Base-by-base conservation (phyloP, 2,113 vertebrate species). In the Amblyornis subalaris region DNA sequence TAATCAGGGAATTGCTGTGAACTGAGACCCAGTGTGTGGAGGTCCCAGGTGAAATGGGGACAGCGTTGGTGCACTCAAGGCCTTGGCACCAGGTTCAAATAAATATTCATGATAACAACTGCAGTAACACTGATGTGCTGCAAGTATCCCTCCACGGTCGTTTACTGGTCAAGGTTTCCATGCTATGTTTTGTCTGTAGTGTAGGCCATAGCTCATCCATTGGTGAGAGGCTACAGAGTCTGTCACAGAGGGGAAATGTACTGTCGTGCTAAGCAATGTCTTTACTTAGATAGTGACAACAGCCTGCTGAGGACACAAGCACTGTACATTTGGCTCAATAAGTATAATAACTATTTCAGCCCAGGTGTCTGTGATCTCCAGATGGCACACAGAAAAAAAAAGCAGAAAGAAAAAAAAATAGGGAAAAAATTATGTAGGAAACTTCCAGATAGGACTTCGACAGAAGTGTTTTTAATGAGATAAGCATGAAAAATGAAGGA, bases 361-460 rank as follows among this genome's bases (percentile, higher is more conserved):
- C 25, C 57, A 67, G 38, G 26, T 88, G 23, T 33, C 29, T 60
- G 57, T 35, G 14, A 33, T 71, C 3, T 82, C 7, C 28, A n/a
- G 35, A 64, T 64, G 40, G 23, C 12, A 65, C 4, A 7, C 2
- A 12, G 19, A 9, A 3, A 6, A 35, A 14, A 4, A 31, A 26
- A n/a, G n/a, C n/a, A n/a, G n/a, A 36, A 42, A 26, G 6, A 2
- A 0, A 11, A 19, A 47, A 26, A n/a, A 10, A 9, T 1, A 0
- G 3, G 11, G 2, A 4, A 12, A 5, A 8, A 54, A 69, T 14
- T 4, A 9, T 18, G 3, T 33, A 55, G 79, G 25, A 38, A 90
- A 38, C 33, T 92, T 85, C 33, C 21, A 79, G 44, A 51, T 67
- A 90, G 7, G 44, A 8, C 50, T 88, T 86, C 36, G 75, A 9